Percentiles rank a stretch among this genome's conserved stretches.
These are phyloP conservation scores for Elaphurus davidianus DNA, from an alignment of 2,113 vertebrate species.

Conservation along the genomic window DNA sequence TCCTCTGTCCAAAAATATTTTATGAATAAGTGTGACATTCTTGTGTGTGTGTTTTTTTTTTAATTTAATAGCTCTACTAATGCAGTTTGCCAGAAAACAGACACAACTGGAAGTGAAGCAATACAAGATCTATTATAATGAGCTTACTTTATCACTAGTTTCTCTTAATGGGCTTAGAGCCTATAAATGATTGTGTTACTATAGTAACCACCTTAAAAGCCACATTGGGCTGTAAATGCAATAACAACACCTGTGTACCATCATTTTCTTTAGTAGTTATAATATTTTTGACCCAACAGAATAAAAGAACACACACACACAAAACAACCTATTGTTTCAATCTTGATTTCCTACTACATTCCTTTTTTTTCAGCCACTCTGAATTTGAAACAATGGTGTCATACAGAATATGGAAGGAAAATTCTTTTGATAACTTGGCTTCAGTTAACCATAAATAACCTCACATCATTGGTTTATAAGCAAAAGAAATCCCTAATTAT, in stretches of 20 bases:
- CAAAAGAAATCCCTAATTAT: conserved; percentile 12
- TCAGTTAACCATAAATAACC: conserved; percentile 36
- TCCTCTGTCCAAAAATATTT: conserved; percentile 70
- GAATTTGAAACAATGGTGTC: conserved; percentile 38
- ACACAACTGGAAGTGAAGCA: conserved; percentile 70
- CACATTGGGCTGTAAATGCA: conserved; percentile 72
- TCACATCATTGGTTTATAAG: not conserved
- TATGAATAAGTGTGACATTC: conserved; percentile 71
- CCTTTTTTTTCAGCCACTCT: not conserved
- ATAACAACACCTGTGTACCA: conserved; percentile 80
- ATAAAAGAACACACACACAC: conserved; percentile 65
- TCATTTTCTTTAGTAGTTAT: conserved; percentile 65
- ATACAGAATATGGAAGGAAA: conserved; percentile 7
- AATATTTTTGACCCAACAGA: conserved; percentile 48
- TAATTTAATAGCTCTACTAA: conserved; percentile 73
- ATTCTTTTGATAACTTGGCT: not conserved
- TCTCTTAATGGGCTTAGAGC: conserved; percentile 81
- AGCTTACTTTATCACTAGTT: conserved; percentile 80
- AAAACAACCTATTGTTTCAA: conserved; percentile 67
- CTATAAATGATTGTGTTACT: conserved; percentile 81
- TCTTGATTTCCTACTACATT: conserved; percentile 5
- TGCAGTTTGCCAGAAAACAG: conserved; percentile 74
- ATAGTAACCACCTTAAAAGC: conserved; percentile 81
- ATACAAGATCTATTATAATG: conserved; percentile 80
- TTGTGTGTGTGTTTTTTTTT: conserved; percentile 72